Evolutionary conservation across 2,113 vertebrate genomes (phyloP).

Genomic region (Eulemur macaco): DNA sequence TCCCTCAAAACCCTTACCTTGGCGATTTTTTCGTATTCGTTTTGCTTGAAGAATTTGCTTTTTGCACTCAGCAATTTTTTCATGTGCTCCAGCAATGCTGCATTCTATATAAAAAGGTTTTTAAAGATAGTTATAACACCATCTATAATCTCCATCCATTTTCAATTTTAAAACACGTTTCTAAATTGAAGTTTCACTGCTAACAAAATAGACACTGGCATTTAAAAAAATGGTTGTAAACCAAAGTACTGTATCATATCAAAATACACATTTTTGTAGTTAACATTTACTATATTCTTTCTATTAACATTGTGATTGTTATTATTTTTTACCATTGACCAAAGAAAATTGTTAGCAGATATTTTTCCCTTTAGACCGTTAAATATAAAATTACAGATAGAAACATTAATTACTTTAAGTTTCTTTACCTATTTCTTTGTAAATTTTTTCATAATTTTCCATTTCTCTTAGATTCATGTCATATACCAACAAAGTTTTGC

Average conservation of each 20-base stretch:
- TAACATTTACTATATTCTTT: background rate
- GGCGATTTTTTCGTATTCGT: conserved; percentile 97
- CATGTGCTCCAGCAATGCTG: conserved; percentile 95
- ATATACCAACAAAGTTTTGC: conserved; percentile 96
- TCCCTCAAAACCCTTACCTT: conserved; percentile 87
- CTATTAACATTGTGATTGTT: background rate
- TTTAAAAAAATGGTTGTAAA: conserved; percentile 13
- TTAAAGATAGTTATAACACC: background rate
- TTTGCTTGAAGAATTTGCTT: conserved; percentile 98
- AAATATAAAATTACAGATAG: conserved; percentile 10
- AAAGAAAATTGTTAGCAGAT: background rate
- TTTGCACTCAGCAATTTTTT: conserved; percentile 98
- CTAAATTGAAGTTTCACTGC: background rate
- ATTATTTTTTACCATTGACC: background rate
- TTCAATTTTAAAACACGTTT: conserved; percentile 52
- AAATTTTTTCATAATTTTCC: conserved; percentile 99
- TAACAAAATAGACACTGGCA: background rate
- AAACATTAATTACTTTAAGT: background rate
- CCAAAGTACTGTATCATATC: background rate
- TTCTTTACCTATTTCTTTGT: conserved; percentile 93
- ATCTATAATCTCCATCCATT: conserved; percentile 7
- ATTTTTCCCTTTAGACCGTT: background rate
- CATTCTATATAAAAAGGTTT: conserved; percentile 86
- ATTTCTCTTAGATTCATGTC: conserved; percentile 99
- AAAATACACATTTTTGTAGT: background rate